Evolutionary conservation across 2,113 vertebrate genomes (phyloP).

Genomic region (Corythoichthys haematopterus): DNA sequence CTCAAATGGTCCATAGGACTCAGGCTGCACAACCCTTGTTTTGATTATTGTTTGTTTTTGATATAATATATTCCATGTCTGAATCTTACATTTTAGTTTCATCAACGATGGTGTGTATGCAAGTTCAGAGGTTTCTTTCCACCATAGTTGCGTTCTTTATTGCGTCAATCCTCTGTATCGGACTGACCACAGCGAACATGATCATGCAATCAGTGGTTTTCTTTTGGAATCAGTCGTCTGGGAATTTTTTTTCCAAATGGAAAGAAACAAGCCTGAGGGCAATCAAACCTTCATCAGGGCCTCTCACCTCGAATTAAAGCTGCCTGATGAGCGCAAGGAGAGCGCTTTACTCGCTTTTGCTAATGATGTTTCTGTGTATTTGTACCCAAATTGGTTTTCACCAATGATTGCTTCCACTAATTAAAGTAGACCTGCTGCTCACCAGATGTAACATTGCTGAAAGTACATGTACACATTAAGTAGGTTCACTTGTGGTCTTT

Average conservation of each 20-base stretch:
- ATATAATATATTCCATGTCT: not conserved
- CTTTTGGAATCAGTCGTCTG: not conserved
- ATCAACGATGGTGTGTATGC: not conserved
- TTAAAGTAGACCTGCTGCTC: conserved; percentile 2
- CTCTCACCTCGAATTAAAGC: conserved; percentile 8
- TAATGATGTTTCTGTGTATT: not conserved
- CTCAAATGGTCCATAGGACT: not conserved
- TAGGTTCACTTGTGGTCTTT: not conserved
- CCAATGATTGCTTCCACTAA: not conserved
- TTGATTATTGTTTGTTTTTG: not conserved
- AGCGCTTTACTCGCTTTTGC: not conserved
- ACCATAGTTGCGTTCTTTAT: not conserved
- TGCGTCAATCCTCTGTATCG: not conserved
- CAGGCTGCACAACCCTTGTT: not conserved
- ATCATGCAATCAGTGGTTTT: not conserved
- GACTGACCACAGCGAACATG: not conserved
- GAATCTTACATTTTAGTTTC: not conserved
- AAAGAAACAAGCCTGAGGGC: conserved; percentile 7
- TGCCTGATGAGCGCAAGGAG: not conserved
- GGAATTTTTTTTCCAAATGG: not conserved
- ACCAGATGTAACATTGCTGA: not conserved
- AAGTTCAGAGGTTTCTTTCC: not conserved
- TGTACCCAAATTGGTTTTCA: conserved; percentile 5
- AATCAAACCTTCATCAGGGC: not conserved
- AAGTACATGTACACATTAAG: not conserved